Evolutionary conservation across 2,888 invertebrate genomes (phyloP).

Genomic region (Marasmarcha lunaedactyla): DNA sequence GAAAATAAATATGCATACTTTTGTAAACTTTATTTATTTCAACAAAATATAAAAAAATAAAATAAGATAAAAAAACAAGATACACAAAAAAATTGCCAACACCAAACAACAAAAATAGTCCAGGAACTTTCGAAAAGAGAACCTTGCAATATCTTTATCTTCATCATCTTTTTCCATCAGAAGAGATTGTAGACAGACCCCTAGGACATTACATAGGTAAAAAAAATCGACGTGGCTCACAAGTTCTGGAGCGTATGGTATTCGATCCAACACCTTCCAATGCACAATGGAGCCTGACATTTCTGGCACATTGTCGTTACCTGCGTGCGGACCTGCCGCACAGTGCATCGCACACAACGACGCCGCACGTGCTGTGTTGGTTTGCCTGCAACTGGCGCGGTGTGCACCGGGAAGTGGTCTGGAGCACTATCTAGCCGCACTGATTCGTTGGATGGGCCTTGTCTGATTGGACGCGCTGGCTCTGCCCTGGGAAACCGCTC

Average conservation of each 20-base stretch:
- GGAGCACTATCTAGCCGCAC: neutral
- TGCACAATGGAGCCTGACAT: constrained; percentile 4
- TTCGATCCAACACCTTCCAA: constrained; percentile 4
- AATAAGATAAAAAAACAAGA: too few relatives aligned
- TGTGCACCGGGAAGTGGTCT: constrained; percentile 5
- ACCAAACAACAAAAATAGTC: too few relatives aligned
- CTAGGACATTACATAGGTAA: too few relatives aligned
- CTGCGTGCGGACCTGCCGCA: constrained; percentile 2
- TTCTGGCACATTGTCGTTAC: constrained; percentile 5
- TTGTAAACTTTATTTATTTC: too few relatives aligned
- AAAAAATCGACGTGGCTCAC: constrained; percentile 1
- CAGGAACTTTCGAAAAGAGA: too few relatives aligned
- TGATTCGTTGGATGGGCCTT: neutral
- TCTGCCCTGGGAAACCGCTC: constrained; percentile 3
- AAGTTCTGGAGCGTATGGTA: constrained; percentile 5
- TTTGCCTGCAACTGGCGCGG: too few relatives aligned
- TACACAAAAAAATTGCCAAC: too few relatives aligned
- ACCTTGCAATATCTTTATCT: too few relatives aligned
- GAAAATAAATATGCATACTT: too few relatives aligned
- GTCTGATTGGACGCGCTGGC: neutral
- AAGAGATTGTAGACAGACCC: too few relatives aligned
- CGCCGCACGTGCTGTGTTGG: constrained; percentile 2
- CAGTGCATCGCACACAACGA: constrained; percentile 8
- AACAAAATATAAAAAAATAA: too few relatives aligned
- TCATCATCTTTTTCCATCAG: too few relatives aligned